phyloP scores from a whole-genome alignment of 53 echinoderm and acorn worm genomes.

The Arbacia lixula region DNA sequence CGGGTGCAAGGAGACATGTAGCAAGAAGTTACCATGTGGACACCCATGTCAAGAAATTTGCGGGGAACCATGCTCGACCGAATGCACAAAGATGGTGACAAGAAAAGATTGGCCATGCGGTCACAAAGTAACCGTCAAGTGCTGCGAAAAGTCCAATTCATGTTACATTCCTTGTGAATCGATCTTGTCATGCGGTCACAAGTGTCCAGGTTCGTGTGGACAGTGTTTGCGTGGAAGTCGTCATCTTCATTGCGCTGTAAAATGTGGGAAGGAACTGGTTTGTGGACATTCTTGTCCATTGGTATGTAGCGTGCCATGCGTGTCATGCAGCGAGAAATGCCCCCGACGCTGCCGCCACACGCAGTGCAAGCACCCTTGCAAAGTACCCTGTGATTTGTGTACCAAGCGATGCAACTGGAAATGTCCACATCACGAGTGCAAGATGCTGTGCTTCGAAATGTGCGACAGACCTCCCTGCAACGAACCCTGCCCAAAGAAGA shows the following conservation, averaged over 20 bases:
- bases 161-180: background rate
- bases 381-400: constrained; percentile 55
- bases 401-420: constrained; percentile 61
- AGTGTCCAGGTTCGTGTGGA: too few species aligned
- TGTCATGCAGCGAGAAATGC: constrained; percentile 63
- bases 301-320: constrained; percentile 61
- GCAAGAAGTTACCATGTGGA: constrained; percentile 66
- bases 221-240: too few species aligned
- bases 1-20: constrained; percentile 42
- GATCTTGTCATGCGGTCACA: too few species aligned
- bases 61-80: constrained; percentile 15
- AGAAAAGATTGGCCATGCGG: constrained; percentile 66
- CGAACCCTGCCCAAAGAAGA: constrained; percentile 33
- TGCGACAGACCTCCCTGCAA: constrained; percentile 59
- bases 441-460: constrained; percentile 38
- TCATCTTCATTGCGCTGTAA: too few species aligned
- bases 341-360: constrained; percentile 54
- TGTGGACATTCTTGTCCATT: constrained; percentile 78
- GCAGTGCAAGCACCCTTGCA: constrained; percentile 58
- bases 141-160: constrained; percentile 19
- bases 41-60: constrained; percentile 52
- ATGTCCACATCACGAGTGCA: constrained; percentile 59
- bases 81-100: constrained; percentile 40
- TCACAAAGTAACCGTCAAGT: constrained; percentile 58
- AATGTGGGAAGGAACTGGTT: too few species aligned